Percentiles rank a stretch among this genome's conserved stretches.
These are phyloP conservation scores for Myrmecobius fasciatus DNA, from an alignment of 2,113 vertebrate genomes.

Conservation along the genomic window DNA sequence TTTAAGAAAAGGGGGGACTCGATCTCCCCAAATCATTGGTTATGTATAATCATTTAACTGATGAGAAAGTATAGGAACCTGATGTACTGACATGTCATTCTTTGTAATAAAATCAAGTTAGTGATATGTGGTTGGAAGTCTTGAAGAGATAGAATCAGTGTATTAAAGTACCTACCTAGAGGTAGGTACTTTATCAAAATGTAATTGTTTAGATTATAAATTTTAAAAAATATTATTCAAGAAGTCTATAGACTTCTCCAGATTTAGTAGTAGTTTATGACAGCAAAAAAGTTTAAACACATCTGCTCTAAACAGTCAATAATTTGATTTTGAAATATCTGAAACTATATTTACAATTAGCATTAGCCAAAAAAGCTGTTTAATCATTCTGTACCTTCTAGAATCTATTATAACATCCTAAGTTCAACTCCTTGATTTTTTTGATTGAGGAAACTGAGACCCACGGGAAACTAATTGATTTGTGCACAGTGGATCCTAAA, in stretches of 20 bases:
- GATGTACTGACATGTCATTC: neutral
- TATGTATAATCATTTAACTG: no score
- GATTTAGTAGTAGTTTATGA: neutral
- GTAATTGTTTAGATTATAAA: neutral
- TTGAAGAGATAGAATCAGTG: neutral
- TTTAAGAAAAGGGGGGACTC: no score
- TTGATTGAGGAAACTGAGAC: neutral
- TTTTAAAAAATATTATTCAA: neutral
- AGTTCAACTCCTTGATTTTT: neutral
- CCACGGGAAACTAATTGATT: neutral
- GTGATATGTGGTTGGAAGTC: neutral
- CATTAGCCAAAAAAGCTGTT: neutral
- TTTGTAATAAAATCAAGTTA: neutral
- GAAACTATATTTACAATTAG: neutral
- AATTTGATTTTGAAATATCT: neutral
- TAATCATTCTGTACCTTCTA: neutral
- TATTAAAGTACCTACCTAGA: neutral
- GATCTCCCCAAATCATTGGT: no score
- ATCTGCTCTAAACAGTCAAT: neutral
- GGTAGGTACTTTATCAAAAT: neutral
- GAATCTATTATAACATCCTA: no score
- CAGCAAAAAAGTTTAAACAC: no score
- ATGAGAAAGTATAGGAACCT: neutral
- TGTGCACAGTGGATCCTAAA: neutral
- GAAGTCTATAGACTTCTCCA: no score